Conservation (phyloP, 2,888 invertebrate genomes). For the Leuctra nigra region DNA sequence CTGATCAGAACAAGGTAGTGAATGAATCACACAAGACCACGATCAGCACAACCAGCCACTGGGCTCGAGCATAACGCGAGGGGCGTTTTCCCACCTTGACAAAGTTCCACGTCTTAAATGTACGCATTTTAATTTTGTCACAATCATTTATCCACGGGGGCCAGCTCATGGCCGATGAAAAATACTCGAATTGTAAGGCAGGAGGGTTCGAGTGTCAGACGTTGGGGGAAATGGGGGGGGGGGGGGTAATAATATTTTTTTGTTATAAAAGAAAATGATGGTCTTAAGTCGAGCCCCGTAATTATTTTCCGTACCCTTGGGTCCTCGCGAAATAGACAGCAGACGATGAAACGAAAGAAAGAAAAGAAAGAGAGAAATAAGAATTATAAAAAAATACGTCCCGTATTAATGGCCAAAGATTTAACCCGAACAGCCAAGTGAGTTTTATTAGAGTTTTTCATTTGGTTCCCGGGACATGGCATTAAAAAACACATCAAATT, state of each 20-base stretch:
- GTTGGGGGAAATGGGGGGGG: background rate
- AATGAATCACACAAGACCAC: background rate
- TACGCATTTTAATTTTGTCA: no score
- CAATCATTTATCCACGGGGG: slow-evolving; percentile 4
- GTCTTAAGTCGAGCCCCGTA: slow-evolving; percentile 27
- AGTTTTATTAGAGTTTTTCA: slow-evolving; percentile 17
- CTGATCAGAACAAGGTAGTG: no score
- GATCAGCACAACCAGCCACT: background rate
- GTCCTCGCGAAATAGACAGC: slow-evolving; percentile 24
- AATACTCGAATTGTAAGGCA: background rate
- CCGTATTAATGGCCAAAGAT: slow-evolving; percentile 24
- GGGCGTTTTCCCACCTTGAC: no score
- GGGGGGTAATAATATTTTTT: slow-evolving; percentile 3
- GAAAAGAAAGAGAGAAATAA: slow-evolving; percentile 15
- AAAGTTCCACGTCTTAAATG: no score
- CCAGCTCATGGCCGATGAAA: background rate
- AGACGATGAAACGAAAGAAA: slow-evolving; percentile 5
- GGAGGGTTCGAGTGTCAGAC: background rate
- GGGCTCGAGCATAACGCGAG: background rate
- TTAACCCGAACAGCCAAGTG: slow-evolving; percentile 5
- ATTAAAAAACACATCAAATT: slow-evolving; percentile 19
- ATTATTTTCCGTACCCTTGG: slow-evolving; percentile 28
- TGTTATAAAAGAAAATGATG: slow-evolving; percentile 22
- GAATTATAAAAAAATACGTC: slow-evolving; percentile 28
- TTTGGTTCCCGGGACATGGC: slow-evolving; percentile 14